phyloP scores from a whole-genome alignment of 2,113 vertebrate genomes.

The Corythaixoides concolor region DNA sequence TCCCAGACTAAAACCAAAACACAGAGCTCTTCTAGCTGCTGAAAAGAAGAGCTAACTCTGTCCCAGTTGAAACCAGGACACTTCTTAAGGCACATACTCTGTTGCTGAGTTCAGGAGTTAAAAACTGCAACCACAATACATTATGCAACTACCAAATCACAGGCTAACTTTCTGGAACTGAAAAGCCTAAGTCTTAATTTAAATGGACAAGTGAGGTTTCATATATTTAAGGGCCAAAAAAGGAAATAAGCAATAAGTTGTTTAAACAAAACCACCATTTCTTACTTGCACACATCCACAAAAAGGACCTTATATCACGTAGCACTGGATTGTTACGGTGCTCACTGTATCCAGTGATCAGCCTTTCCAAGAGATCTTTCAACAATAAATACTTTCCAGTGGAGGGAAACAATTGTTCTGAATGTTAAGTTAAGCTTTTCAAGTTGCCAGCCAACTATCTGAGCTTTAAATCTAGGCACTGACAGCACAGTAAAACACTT shows the following conservation, averaged over 20 bases:
- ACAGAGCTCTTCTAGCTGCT: too few species aligned
- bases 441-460: not conserved
- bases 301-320: not conserved
- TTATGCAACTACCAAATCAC: not conserved
- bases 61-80: too few species aligned
- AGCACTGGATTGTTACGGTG: fast-evolving
- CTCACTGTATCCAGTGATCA: not conserved
- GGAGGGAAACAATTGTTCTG: not conserved
- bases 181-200: not conserved
- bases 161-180: not conserved
- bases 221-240: not conserved
- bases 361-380: not conserved
- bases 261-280: not conserved
- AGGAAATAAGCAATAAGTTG: not conserved
- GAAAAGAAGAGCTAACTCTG: too few species aligned
- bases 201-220: not conserved
- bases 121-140: not conserved
- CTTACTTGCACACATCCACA: not conserved
- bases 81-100: not conserved
- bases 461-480: not conserved
- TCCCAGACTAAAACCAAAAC: too few species aligned
- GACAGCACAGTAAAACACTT: not conserved
- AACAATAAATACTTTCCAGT: not conserved
- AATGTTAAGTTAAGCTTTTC: not conserved
- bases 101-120: not conserved